Evolutionary conservation across 1,140 invertebrate genomes (phyloP).

Genomic region (Adoxophyes honmai): DNA sequence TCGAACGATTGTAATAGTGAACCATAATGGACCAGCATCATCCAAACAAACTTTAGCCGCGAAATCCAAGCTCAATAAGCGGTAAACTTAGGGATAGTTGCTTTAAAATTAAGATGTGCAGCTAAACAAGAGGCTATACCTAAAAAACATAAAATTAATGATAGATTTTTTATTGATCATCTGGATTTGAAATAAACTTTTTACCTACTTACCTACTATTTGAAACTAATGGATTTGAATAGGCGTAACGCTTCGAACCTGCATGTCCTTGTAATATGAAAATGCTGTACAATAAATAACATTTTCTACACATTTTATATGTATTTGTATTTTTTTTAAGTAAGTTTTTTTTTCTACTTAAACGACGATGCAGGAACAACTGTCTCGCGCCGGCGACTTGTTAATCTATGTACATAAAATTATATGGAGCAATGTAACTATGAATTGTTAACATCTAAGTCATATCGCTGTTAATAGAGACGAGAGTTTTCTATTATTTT

Average conservation of each 20-base stretch:
- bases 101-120: neutral
- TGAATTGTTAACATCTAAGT: conserved; percentile 59
- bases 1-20: too few species aligned
- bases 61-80: neutral
- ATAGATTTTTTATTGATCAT: neutral
- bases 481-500: conserved; percentile 61
- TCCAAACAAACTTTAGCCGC: neutral
- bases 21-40: too few species aligned
- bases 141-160: neutral
- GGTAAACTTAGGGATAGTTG: neutral
- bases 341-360: too few species aligned
- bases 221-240: neutral
- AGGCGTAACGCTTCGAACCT: neutral
- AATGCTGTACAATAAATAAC: too few species aligned
- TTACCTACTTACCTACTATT: neutral
- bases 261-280: neutral
- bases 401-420: conserved; percentile 22
- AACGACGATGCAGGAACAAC: too few species aligned
- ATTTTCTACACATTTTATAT: too few species aligned
- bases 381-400: neutral
- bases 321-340: too few species aligned
- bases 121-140: neutral
- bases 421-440: conserved; percentile 27
- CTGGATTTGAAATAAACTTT: neutral
- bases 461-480: conserved; percentile 64